phyloP scores from a whole-genome alignment of 2,113 vertebrate species.

The Etheostoma cragini region DNA sequence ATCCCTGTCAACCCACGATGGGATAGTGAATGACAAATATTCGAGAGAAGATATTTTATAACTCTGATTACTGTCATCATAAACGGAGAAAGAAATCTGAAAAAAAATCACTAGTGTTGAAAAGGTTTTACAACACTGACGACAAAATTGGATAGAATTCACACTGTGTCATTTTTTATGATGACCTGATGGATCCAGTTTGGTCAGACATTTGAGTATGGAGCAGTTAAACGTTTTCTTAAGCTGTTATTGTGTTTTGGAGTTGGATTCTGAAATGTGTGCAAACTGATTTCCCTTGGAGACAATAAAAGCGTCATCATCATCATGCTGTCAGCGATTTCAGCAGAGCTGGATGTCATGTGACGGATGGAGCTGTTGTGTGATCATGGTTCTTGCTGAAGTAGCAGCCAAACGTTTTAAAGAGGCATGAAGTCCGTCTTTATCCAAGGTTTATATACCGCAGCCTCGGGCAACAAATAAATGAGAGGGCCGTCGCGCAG shows the following conservation, averaged over 20 bases:
- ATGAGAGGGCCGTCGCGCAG: not conserved
- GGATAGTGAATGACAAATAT: not conserved
- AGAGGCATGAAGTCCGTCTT: not conserved
- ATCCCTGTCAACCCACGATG: not conserved
- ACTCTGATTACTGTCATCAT: not conserved
- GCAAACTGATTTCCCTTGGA: not conserved
- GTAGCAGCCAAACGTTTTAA: not conserved
- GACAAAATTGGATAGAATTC: too few species aligned
- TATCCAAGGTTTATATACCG: constrained; percentile 5
- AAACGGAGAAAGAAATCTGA: not conserved
- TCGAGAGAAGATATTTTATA: not conserved
- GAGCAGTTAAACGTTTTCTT: not conserved
- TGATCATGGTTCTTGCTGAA: not conserved
- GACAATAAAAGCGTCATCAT: constrained; percentile 11
- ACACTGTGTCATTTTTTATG: not conserved
- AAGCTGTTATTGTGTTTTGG: not conserved
- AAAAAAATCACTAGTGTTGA: not conserved
- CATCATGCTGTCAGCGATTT: not conserved
- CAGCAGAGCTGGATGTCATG: constrained; percentile 6
- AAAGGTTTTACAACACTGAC: not conserved
- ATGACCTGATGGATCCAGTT: not conserved
- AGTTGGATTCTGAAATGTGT: not conserved
- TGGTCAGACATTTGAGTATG: not conserved
- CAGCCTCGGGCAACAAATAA: not conserved
- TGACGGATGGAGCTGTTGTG: constrained; percentile 26